Percentiles rank a stretch among this genome's conserved stretches.
phyloP scores from a whole-genome alignment of 2,888 invertebrate species.

The Rhynchonema sp. region DNA sequence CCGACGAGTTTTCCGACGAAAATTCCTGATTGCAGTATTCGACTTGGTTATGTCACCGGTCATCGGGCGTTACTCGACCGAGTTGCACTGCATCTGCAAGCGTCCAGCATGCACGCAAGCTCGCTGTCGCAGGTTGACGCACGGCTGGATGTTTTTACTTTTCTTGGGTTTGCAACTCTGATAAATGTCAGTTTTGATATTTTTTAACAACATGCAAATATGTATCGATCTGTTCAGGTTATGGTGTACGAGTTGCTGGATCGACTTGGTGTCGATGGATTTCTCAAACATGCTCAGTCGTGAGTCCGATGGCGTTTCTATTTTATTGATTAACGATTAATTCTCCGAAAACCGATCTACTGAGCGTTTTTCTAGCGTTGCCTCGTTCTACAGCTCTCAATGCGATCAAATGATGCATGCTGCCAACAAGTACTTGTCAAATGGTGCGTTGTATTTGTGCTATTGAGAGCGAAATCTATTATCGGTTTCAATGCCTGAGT shows the following conservation, averaged over 20 bases:
- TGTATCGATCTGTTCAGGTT: constrained; percentile 33
- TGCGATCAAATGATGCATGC: constrained; percentile 46
- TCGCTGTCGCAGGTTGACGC: constrained; percentile 45
- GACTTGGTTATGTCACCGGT: constrained; percentile 53
- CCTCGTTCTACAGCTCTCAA: constrained; percentile 44
- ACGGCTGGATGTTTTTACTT: constrained; percentile 33
- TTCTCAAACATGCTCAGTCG: constrained; percentile 41
- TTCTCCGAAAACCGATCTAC: too few species aligned
- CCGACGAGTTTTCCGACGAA: too few species aligned
- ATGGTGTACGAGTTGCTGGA: constrained; percentile 39
- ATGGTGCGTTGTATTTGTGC: too few species aligned
- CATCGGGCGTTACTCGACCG: constrained; percentile 44
- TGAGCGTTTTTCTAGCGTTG: constrained; percentile 36
- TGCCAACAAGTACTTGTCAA: too few species aligned
- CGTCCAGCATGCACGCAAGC: constrained; percentile 45
- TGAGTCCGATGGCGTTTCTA: too few species aligned
- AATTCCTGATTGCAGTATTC: constrained; percentile 39
- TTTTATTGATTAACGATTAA: too few species aligned
- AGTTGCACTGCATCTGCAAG: constrained; percentile 50
- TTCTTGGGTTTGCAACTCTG: not conserved
- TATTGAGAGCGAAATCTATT: too few species aligned
- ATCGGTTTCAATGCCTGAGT: too few species aligned
- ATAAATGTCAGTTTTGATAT: too few species aligned
- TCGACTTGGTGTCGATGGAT: constrained; percentile 42
- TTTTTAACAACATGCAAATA: too few species aligned